These are phyloP conservation scores for Anableps anableps DNA, from an alignment of 2,797 vertebrate species.

Conservation along the genomic window DNA sequence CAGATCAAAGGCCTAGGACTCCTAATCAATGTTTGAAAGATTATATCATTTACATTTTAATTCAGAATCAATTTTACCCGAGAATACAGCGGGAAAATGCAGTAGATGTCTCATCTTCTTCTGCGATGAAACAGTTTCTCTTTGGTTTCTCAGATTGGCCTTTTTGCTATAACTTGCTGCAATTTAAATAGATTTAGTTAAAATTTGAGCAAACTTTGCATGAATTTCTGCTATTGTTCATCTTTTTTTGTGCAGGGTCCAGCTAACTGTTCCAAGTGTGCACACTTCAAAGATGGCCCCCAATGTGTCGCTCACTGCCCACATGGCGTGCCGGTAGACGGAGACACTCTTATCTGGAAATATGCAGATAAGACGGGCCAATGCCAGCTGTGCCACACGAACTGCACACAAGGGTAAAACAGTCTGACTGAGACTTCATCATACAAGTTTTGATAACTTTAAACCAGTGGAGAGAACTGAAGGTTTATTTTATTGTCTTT, in stretches of 20 bases:
- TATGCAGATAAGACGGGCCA: conserved; percentile 76
- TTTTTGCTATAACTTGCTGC: not conserved
- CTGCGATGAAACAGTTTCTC: not conserved
- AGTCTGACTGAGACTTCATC: not conserved
- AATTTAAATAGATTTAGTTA: not conserved
- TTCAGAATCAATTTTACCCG: not conserved
- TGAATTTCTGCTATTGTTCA: not conserved
- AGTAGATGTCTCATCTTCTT: not conserved
- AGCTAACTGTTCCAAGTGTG: conserved; percentile 85
- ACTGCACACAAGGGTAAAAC: conserved; percentile 89
- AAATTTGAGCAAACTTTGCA: not conserved
- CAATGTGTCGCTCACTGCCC: conserved; percentile 88
- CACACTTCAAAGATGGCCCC: conserved; percentile 85
- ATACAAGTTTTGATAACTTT: not conserved
- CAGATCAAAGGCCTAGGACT: not conserved
- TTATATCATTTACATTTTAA: not conserved
- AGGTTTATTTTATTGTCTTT: not conserved
- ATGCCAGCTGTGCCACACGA: conserved; percentile 88
- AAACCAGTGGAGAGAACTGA: not conserved
- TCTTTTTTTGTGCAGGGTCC: conserved; percentile 78
- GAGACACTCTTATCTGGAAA: conserved; percentile 85
- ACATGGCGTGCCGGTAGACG: conserved; percentile 80
- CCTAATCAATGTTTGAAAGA: not conserved
- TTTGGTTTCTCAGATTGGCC: not conserved
- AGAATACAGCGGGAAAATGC: not conserved